Base-by-base conservation (phyloP, 2,888 invertebrate genomes). In the Microlaimidae sp. region DNA sequence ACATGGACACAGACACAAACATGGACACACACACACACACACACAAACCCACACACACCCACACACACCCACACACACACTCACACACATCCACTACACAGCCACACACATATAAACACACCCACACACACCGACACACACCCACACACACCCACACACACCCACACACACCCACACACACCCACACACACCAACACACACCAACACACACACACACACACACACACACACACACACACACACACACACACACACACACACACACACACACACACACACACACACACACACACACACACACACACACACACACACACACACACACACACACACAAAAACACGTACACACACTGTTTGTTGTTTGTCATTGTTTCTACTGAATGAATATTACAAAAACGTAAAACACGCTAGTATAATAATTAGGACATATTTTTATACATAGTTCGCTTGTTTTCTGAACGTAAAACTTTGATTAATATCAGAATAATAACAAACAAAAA, bases 181-280 rank as follows among this genome's bases (percentile, higher is more conserved):
- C 46, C 24, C 46, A 23, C 46, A 46, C 46, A 21, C 46, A 23
- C 46, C 24, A 24, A 46, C 46, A 23, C 46, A 46, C 46, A 46
- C 46, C 7, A 24, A 46, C 46, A 46, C 46, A 23, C 46, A 46
- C 50, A 50, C 50, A 40, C 50, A 50, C 50, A 50, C 50, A 40
- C 50, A 32, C 50, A 50, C 50, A 40, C 50, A 50, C 50, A 50
- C 50, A 40, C 50, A 50, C 50, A 50, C 50, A 40, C 50, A 50
- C 50, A 50, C 50, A 40, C 50, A 50, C 50, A 50, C 50, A 40
- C 50, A 50, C 50, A 50, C 50, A 40, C 50, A 50, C 50, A 50
- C 50, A 40, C 50, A 50, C 50, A 50, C 50, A 40, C 50, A 50
- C 50, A 50, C 50, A 40, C 50, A 50, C 38, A 50, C 50, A 40